Base-by-base conservation (phyloP, 2,888 invertebrate genomes). In the Laothoe populi region DNA sequence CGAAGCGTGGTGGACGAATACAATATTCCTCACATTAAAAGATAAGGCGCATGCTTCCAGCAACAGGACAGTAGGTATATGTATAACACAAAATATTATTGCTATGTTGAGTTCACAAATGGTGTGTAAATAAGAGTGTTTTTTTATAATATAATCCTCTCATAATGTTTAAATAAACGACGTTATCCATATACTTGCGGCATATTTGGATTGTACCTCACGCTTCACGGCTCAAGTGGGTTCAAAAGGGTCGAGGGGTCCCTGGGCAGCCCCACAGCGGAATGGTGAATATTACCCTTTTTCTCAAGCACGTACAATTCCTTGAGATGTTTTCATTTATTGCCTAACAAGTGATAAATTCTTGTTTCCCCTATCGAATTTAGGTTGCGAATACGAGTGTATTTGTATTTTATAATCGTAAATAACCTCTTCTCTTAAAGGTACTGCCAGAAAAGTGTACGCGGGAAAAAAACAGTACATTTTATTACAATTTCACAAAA, bases 291-390 rank as follows among this genome's bases (percentile, higher is more conserved):
- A 31, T 24, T 19, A 44, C 24, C 31, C 53, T 19, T 53, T 53
- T 19, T 4, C 53, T 16, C 53, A 35, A 53, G 53, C 53, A 53
- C 53, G 53, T 53, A 53, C 53, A 35, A 53, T 53, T 35, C 53
- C 35, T 53, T 35, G 53, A 53, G 31, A 35, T 53, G 35, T 53
- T 53, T 53, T 53, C 31, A 53, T 53, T 35, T 53, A 53, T 53
- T 53, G 31, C 31, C 19, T 53, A 35, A 53, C 35, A 35, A 53
- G 53, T 53, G 53, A 53, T 53, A 35, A 35, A 53, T 53, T 35
- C 31, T 10, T 31, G 16, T 31, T 49, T 16, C 31, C 31, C 16
- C 31, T 53, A 31, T 53, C 26, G 19, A 4, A 4, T 11, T 21
- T n/a, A 19, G 44, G 31, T 35, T 53, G 16, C n/a, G 46, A 31